A percentile compares a stretch with the other conserved stretches of the same genome.
Evolutionary conservation across 1,140 invertebrate genomes (phyloP).

Genomic region (Cryptotermes secundus): DNA sequence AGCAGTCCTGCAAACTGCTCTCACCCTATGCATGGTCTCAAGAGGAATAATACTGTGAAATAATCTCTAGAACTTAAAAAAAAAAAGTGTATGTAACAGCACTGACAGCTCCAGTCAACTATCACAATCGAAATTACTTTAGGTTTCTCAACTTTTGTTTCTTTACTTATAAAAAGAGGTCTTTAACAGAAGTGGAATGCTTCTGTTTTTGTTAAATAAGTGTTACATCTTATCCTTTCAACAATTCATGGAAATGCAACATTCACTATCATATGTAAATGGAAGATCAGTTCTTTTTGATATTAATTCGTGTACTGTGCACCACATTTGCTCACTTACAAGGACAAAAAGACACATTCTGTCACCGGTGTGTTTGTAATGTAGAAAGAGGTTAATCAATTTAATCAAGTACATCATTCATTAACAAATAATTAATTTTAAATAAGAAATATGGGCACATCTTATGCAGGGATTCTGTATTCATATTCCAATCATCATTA

Average conservation of each 20-base stretch:
- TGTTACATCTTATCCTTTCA: conserved; percentile 26
- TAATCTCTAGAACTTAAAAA: conserved; percentile 37
- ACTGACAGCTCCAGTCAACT: conserved; percentile 34
- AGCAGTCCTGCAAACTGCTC: conserved; percentile 12
- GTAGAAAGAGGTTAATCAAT: background rate
- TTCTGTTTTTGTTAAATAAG: conserved; percentile 33
- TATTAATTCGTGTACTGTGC: conserved; percentile 34
- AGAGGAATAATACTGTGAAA: conserved; percentile 38
- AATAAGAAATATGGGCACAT: no score
- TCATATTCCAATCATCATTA: no score
- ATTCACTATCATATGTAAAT: conserved; percentile 35
- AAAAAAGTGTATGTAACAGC: conserved; percentile 25
- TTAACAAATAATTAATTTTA: no score
- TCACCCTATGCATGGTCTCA: conserved; percentile 27
- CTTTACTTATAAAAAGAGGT: conserved; percentile 27
- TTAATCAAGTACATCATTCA: no score
- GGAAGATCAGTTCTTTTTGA: conserved; percentile 37
- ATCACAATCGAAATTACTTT: conserved; percentile 35
- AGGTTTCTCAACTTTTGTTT: conserved; percentile 28
- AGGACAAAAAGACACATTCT: background rate
- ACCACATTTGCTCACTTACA: conserved; percentile 33
- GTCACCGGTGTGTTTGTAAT: background rate
- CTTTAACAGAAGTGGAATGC: conserved; percentile 37
- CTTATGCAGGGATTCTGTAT: no score
- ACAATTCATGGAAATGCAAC: conserved; percentile 32